Percentiles rank a stretch among this genome's conserved stretches.
Conservation (phyloP, 2,888 invertebrate species). For the Meliscaeva auricollis region DNA sequence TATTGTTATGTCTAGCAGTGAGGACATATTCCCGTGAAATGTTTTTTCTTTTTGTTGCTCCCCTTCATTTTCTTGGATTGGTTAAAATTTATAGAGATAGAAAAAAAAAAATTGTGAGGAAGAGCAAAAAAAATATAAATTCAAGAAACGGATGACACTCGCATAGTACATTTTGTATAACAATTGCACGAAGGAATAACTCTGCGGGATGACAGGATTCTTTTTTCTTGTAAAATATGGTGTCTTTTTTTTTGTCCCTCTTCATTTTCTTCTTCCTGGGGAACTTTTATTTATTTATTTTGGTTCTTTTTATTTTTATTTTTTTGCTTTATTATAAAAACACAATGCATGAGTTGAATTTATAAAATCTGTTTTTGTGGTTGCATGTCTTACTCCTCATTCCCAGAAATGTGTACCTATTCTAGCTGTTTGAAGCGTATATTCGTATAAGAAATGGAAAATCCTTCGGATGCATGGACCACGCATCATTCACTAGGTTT, state of each 20-base stretch:
- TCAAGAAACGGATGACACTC: conserved; percentile 66
- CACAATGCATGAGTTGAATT: conserved; percentile 74
- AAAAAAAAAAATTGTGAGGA: neutral
- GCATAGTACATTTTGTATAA: conserved; percentile 55
- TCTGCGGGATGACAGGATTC: conserved; percentile 59
- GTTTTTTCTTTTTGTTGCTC: neutral
- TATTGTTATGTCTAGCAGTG: conserved; percentile 68
- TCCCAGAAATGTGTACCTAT: neutral
- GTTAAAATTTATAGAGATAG: conserved; percentile 50
- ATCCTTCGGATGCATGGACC: conserved; percentile 65
- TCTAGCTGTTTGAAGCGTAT: conserved; percentile 16
- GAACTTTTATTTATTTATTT: conserved; percentile 34
- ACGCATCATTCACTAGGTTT: conserved; percentile 68
- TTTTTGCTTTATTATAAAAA: too few species aligned
- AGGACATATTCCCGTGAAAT: conserved; percentile 49
- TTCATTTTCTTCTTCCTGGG: conserved; percentile 4
- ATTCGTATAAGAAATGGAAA: conserved; percentile 59
- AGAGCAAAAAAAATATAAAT: conserved; percentile 21
- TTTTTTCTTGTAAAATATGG: conserved; percentile 6
- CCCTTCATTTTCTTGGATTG: conserved; percentile 64
- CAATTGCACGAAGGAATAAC: conserved; percentile 57
- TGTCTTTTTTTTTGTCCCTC: conserved; percentile 28
- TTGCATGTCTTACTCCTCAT: conserved; percentile 56
- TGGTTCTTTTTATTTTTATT: conserved; percentile 40
- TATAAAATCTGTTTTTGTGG: conserved; percentile 76